Conservation (phyloP, 2,888 invertebrate species). For the Pelosia muscerda region DNA sequence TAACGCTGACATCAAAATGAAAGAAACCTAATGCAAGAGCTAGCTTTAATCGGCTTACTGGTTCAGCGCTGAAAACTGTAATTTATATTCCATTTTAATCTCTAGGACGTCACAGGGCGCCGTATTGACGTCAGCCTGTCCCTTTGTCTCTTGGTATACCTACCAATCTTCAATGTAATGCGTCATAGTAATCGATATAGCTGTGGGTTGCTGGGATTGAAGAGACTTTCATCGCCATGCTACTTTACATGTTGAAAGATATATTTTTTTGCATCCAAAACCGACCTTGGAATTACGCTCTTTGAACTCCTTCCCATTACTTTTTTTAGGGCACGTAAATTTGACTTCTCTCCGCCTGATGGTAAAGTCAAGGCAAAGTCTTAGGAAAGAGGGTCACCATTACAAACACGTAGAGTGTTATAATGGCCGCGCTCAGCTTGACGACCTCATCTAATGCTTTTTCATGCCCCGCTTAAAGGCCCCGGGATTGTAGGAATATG, state of each 20-base stretch:
- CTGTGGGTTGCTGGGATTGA: neutral
- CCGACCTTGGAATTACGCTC: too few species aligned
- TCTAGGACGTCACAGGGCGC: constrained; percentile 24
- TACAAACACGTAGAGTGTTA: too few species aligned
- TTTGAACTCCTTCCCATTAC: too few species aligned
- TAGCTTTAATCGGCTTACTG: constrained; percentile 36
- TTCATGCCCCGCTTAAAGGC: too few species aligned
- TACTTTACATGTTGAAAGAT: neutral
- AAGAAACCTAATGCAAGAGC: neutral
- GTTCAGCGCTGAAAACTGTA: constrained; percentile 24
- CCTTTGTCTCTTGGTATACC: constrained; percentile 20
- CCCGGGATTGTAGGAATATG: too few species aligned
- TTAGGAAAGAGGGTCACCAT: too few species aligned
- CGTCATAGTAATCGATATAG: constrained; percentile 31
- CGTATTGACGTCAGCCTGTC: constrained; percentile 27
- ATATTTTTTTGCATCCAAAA: too few species aligned
- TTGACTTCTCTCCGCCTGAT: too few species aligned
- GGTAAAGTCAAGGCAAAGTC: too few species aligned
- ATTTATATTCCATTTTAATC: neutral
- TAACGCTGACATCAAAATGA: neutral
- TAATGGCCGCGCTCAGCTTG: too few species aligned
- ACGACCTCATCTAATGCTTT: too few species aligned
- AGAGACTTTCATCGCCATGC: neutral
- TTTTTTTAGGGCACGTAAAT: too few species aligned
- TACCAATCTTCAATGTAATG: constrained; percentile 8